Base-by-base conservation (phyloP, 2,797 vertebrate species). In the Peromyscus melanophrys region DNA sequence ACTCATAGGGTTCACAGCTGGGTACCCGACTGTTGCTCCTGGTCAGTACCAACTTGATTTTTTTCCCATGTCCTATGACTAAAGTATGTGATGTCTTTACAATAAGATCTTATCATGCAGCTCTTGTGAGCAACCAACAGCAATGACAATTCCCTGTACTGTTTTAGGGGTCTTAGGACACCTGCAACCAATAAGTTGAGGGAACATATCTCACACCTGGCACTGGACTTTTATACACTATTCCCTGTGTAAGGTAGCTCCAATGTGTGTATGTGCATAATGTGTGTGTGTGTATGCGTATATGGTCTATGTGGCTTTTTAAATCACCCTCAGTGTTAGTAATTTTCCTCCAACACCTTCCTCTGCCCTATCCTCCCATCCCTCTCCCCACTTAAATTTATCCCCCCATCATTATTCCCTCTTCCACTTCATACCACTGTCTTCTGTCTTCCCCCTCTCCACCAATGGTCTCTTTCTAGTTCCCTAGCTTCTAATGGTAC, bases 261-360 rank as follows among this genome's bases (percentile, higher is more conserved):
- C 40, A 43, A 23, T 43, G 71, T 13, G 37, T 75, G 21, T 75
- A 23, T 40, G 71, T 40, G 37, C 6, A 4, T 13, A 12, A 21
- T 40, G 8, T 6, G 21, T 9, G 19, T 19, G 2, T n/a, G 19
- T 3, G 34, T 5, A 0, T 2, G 27, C 40, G 9, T 76, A 31
- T 46, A 4, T 9, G 43, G 3, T 6, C 27, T 49, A 49, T 46
- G 9, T 49, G 7, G 43, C 27, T 49, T 77, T 49, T 49, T 49
- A 29, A 49, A 77, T 77, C 43, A 77, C 29, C 13, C 3, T 19
- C 29, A 19, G 3, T 46, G 43, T 17, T 77, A 77, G 13, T 31
- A 31, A 31, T 8, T 16, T 49, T 49, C 43, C 43, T 4, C 27
- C 43, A 49, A 1, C 13, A 31, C 75, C 13, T 77, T 77, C 75